Base-by-base conservation (phyloP, 2,888 invertebrate genomes). In the Holacanthella duospinosa region DNA sequence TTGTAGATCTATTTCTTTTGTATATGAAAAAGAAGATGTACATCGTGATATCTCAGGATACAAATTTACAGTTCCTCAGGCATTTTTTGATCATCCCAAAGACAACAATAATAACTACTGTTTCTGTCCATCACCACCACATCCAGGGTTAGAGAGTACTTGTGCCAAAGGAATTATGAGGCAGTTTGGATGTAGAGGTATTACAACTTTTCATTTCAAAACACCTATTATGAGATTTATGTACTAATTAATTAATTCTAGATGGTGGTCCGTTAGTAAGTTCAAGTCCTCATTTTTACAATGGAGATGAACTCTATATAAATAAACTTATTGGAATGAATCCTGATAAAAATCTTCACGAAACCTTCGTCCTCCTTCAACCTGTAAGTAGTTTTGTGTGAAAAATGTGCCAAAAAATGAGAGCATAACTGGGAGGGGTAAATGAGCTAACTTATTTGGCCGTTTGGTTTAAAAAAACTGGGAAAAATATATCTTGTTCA, bases 351-450 rank as follows among this genome's bases (percentile, higher is more conserved):
- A 28, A 43, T 1, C 25, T 58, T 1, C 69, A 69, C 43, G 67
- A 69, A 66, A 69, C 69, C 1, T 67, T 66, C 43, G 53, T 69
- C 19, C 63, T 61, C n/a, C 58, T 69, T 12, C 67, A 69, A 26
- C 67, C 67, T 36, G 69, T 69, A 60, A 64, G 61, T 1, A n/a
- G n/a, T n/a, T n/a, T n/a, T n/a, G n/a, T n/a, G n/a, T n/a, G n/a
- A n/a, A n/a, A n/a, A n/a, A n/a, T n/a, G n/a, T n/a, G n/a, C n/a
- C n/a, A n/a, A n/a, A n/a, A n/a, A n/a, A n/a, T n/a, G n/a, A n/a
- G n/a, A n/a, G n/a, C n/a, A n/a, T n/a, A n/a, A n/a, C n/a, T n/a
- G n/a, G n/a, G n/a, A n/a, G n/a, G n/a, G n/a, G n/a, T n/a, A n/a
- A n/a, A n/a, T n/a, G n/a, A n/a, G n/a, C n/a, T n/a, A n/a, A n/a